Percentiles rank a stretch among this genome's conserved stretches.
phyloP scores from a whole-genome alignment of 1,140 invertebrate species.

The Cotesia typhae region DNA sequence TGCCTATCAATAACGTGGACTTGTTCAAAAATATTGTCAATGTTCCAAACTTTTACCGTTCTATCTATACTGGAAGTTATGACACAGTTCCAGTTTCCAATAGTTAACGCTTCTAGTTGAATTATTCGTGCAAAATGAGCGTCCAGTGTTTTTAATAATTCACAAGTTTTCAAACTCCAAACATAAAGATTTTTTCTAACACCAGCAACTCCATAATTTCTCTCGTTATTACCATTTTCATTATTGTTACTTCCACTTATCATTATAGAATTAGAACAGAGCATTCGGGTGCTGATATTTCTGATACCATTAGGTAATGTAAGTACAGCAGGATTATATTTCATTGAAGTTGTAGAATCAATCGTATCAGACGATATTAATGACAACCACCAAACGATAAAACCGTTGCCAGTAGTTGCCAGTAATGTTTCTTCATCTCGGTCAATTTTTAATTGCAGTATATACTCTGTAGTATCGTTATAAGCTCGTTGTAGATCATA shows the following conservation, averaged over 20 bases:
- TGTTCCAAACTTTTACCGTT: slow-evolving; percentile 99
- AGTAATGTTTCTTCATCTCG: slow-evolving; percentile 82
- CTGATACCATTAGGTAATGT: slow-evolving; percentile 87
- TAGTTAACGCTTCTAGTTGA: slow-evolving; percentile 84
- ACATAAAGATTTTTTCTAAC: slow-evolving; percentile 96
- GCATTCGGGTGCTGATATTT: slow-evolving; percentile 91
- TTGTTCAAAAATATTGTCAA: slow-evolving; percentile 98
- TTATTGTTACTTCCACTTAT: slow-evolving; percentile 75
- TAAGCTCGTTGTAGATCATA: slow-evolving; percentile 71
- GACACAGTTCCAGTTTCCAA: slow-evolving; percentile 92
- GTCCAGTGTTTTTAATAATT: slow-evolving; percentile 91
- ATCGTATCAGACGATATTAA: slow-evolving; percentile 43
- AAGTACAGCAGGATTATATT: slow-evolving; percentile 72
- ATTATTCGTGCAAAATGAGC: slow-evolving; percentile 98
- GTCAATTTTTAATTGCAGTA: slow-evolving; percentile 85
- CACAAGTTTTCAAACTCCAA: slow-evolving; percentile 82
- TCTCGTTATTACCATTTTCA: slow-evolving; percentile 44
- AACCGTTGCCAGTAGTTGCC: slow-evolving; percentile 86
- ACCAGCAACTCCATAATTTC: slow-evolving; percentile 93
- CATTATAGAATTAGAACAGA: slow-evolving; percentile 89
- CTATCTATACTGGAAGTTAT: slow-evolving; percentile 97
- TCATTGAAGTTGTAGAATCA: background rate
- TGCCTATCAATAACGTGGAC: slow-evolving; percentile 95
- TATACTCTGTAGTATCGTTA: slow-evolving; percentile 76
- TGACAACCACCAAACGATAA: slow-evolving; percentile 77